Percentiles rank a stretch among this genome's conserved stretches.
phyloP scores from a whole-genome alignment of 2,888 invertebrate genomes.

The Cerastis leucographa region DNA sequence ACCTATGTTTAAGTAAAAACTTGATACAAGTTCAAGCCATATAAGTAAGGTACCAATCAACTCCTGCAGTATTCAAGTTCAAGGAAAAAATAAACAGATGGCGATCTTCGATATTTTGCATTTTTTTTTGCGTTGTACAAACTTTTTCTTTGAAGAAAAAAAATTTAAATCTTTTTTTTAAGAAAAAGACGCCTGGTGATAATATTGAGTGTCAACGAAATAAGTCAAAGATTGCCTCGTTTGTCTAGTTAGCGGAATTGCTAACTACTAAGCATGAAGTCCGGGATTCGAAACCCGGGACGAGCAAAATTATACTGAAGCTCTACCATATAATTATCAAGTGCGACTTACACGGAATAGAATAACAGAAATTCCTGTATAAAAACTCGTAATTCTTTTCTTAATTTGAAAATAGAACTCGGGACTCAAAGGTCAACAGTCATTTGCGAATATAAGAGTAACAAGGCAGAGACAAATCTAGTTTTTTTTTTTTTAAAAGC shows the following conservation, averaged over 20 bases:
- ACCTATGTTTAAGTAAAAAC: conserved; percentile 4
- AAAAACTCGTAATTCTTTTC: too few species aligned
- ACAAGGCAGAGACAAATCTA: background rate
- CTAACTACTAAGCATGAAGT: background rate
- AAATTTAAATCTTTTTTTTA: background rate
- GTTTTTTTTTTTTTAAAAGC: too few species aligned
- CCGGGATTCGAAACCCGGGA: background rate
- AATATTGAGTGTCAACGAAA: too few species aligned
- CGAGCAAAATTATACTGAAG: background rate
- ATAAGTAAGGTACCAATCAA: conserved; percentile 27
- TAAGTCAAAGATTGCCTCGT: too few species aligned
- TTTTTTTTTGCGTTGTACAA: background rate
- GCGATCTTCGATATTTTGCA: background rate
- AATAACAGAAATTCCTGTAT: too few species aligned
- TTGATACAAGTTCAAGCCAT: conserved; percentile 19
- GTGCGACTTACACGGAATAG: background rate
- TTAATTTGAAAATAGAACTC: too few species aligned
- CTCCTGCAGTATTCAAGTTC: conserved; percentile 40
- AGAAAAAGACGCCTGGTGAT: background rate
- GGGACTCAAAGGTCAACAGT: too few species aligned
- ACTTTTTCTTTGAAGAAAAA: background rate
- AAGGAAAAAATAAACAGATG: conserved; percentile 17
- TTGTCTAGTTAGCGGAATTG: background rate
- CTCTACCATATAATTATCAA: background rate
- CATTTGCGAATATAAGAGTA: background rate